These are phyloP conservation scores for Calameuta pallipes DNA, from an alignment of 2,888 invertebrate genomes.

Conservation along the genomic window DNA sequence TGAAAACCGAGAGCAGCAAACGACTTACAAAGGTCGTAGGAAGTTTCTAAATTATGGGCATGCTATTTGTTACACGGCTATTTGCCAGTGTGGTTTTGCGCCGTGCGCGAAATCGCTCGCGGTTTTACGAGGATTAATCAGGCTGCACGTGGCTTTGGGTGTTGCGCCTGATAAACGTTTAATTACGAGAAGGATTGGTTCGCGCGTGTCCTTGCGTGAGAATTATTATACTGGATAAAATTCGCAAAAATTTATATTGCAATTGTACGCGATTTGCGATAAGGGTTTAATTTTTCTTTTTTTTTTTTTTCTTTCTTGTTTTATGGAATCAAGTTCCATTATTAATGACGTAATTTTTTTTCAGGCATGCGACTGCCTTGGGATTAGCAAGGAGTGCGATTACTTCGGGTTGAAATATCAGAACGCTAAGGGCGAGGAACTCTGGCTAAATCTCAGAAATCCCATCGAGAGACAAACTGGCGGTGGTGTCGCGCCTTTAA, in stretches of 20 bases:
- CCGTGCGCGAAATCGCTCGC: slow-evolving; percentile 25
- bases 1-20: background rate
- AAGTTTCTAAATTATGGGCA: slow-evolving; percentile 42
- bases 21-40: background rate
- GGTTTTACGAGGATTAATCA: slow-evolving; percentile 22
- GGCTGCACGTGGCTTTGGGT: background rate
- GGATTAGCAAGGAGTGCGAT: slow-evolving; percentile 86
- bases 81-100: slow-evolving; percentile 21
- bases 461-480: slow-evolving; percentile 80
- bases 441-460: slow-evolving; percentile 90
- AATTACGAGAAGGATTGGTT: background rate
- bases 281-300: background rate
- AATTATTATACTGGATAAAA: background rate
- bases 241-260: background rate
- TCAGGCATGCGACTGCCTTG: slow-evolving; percentile 86
- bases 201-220: background rate
- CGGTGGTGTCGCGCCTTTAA: slow-evolving; percentile 73
- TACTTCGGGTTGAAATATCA: slow-evolving; percentile 87
- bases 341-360: background rate
- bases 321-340: background rate
- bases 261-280: background rate
- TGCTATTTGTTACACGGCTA: slow-evolving; percentile 41
- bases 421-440: slow-evolving; percentile 77
- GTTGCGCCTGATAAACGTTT: background rate
- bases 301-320: background rate